Base-by-base conservation (phyloP, 2,113 vertebrate species). In the Esox niger region DNA sequence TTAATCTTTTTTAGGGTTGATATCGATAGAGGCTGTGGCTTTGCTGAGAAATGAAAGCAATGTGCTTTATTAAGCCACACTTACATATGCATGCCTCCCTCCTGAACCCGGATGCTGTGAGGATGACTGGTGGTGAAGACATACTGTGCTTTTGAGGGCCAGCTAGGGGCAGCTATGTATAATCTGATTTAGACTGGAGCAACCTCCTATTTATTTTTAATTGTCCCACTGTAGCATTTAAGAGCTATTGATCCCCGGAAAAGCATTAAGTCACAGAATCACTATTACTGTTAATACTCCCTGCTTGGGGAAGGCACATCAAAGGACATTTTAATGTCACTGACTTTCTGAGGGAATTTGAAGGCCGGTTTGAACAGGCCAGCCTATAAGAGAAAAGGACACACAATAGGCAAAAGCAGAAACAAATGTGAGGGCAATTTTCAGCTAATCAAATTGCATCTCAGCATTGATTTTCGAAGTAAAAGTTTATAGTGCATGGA, bases 291-390 rank as follows among this genome's bases (percentile, higher is more conserved):
- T 95, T 96, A 94, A 95, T 95, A 94, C 94, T 94, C 93, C 93
- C 93, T 95, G 94, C 94, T 95, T 95, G 94, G 93, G 86, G 90
- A 97, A 95, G 95, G 92, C 93, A 95, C 95, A 96, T 96, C 95
- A 98, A 98, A 98, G 95, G 95, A 97, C 95, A 98, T 96, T 95
- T 98, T 97, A 98, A 98, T 98, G 96, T 98, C 95, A 98, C 88
- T 79, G 92, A 93, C 94, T 97, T 98, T 98, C 97, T 95, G 87
- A 70, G 95, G 96, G 95, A 98, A 95, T 97, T 96, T 98, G 93
- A 92, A 95, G 92, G 88, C 91, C 83, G 93, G 89, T 94, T 92
- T 93, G 89, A 91, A 86, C 90, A 76, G 83, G 86, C 84, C 90
- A 95, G 92, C 96, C 97, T 97, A 97, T 98, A 93, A 95, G 89